A percentile compares a stretch with the other conserved stretches of the same genome.
phyloP scores from a whole-genome alignment of 2,888 invertebrate species.

The Mythimna albipuncta region DNA sequence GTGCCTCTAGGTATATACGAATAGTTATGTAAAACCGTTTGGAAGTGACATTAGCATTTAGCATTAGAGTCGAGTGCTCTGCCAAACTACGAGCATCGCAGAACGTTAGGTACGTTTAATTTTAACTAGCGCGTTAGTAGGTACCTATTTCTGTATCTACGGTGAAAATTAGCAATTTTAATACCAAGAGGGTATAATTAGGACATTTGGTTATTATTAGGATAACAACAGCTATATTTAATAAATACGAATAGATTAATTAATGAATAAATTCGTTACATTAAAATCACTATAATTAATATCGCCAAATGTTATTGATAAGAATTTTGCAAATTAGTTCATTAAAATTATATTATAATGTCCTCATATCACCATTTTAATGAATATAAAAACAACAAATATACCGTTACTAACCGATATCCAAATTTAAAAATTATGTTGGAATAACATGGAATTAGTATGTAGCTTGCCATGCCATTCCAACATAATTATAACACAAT shows the following conservation, averaged over 20 bases:
- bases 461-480: no score
- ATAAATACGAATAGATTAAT: background rate
- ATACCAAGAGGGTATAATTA: background rate
- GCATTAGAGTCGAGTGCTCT: slow-evolving; percentile 36
- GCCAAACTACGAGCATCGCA: slow-evolving; percentile 56
- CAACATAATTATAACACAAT: background rate
- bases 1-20: slow-evolving; percentile 23
- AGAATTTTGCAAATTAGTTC: background rate
- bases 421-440: background rate
- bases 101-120: slow-evolving; percentile 41
- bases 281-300: background rate
- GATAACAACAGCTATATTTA: background rate
- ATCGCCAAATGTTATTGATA: background rate
- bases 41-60: slow-evolving; percentile 53
- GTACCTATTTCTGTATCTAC: slow-evolving; percentile 27
- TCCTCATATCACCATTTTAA: background rate
- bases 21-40: slow-evolving; percentile 47
- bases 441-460: no score
- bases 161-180: background rate
- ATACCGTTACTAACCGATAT: background rate
- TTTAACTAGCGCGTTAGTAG: slow-evolving; percentile 29
- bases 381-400: background rate
- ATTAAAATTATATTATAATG: background rate
- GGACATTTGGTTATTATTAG: no score
- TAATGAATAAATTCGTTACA: background rate